phyloP scores from a whole-genome alignment of 2,888 invertebrate species.

The Hirtodrosophila duncani region DNA sequence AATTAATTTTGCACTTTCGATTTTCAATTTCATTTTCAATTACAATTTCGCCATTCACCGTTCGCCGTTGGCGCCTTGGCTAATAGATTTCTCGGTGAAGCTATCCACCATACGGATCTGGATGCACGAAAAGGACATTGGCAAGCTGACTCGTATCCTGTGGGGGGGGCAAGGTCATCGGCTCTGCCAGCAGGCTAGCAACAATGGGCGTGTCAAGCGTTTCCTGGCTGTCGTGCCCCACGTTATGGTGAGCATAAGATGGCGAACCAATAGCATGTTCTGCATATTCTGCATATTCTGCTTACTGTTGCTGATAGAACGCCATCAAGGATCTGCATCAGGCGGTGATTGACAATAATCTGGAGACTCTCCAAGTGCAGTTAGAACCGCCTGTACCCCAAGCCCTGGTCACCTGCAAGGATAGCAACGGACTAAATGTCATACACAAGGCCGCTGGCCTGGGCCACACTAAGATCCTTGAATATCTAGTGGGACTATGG shows the following conservation, averaged over 20 bases:
- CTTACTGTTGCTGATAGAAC: conserved; percentile 84
- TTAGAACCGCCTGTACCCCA: conserved; percentile 85
- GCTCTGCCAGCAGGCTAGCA: conserved; percentile 89
- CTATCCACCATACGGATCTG: conserved; percentile 95
- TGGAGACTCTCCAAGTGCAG: conserved; percentile 84
- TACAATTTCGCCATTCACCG: conserved; percentile 14
- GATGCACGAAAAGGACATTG: conserved; percentile 95
- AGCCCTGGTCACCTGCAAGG: conserved; percentile 86
- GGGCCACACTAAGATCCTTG: conserved; percentile 86
- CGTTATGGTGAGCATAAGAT: conserved; percentile 89
- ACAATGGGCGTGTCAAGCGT: conserved; percentile 88
- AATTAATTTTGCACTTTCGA: conserved; percentile 30
- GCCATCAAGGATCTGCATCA: conserved; percentile 89
- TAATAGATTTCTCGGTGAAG: conserved; percentile 86
- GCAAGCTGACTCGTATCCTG: conserved; percentile 90
- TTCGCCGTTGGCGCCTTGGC: conserved; percentile 13
- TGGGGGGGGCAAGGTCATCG: conserved; percentile 94
- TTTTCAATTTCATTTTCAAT: conserved; percentile 33
- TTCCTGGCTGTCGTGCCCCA: conserved; percentile 96
- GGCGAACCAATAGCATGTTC: not conserved
- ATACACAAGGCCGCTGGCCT: conserved; percentile 93
- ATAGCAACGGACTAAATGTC: conserved; percentile 89
- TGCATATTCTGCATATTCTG: conserved; percentile 41
- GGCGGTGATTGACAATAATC: conserved; percentile 87
- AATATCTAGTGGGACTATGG: conserved; percentile 85